These are phyloP conservation scores for Malurus splendens DNA, from an alignment of 2,797 vertebrate genomes.

Conservation along the genomic window DNA sequence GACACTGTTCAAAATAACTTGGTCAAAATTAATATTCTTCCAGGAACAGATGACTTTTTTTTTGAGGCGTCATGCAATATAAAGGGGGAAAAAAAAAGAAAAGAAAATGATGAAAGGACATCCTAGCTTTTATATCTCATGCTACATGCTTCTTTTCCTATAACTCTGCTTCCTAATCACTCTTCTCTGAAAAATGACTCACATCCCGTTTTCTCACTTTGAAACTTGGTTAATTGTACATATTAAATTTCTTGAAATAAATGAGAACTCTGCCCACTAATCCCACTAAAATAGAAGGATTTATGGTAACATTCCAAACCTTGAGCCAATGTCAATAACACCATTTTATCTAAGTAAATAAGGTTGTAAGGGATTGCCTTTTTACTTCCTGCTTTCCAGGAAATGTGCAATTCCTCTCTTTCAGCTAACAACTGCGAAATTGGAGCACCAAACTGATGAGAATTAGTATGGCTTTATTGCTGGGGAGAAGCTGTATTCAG, in stretches of 20 bases:
- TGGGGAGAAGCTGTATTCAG: neutral
- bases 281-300: neutral
- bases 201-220: neutral
- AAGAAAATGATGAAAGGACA: neutral
- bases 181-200: constrained; percentile 3
- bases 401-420: neutral
- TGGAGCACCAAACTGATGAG: fast-evolving
- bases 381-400: neutral
- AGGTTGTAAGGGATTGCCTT: neutral
- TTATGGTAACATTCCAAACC: neutral
- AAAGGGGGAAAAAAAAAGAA: neutral
- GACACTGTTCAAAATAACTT: neutral
- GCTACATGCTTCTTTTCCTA: neutral
- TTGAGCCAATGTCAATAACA: neutral
- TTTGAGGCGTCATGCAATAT: neutral
- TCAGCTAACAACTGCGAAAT: neutral
- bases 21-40: neutral
- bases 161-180: neutral
- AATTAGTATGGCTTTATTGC: neutral
- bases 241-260: neutral
- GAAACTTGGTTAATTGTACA: neutral
- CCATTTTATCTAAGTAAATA: neutral
- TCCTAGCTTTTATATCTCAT: neutral
- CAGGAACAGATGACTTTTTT: neutral
- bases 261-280: neutral